A percentile compares a stretch with the other conserved stretches of the same genome.
Evolutionary conservation across 2,888 invertebrate species (phyloP).

Genomic region (Acleris sparsana): DNA sequence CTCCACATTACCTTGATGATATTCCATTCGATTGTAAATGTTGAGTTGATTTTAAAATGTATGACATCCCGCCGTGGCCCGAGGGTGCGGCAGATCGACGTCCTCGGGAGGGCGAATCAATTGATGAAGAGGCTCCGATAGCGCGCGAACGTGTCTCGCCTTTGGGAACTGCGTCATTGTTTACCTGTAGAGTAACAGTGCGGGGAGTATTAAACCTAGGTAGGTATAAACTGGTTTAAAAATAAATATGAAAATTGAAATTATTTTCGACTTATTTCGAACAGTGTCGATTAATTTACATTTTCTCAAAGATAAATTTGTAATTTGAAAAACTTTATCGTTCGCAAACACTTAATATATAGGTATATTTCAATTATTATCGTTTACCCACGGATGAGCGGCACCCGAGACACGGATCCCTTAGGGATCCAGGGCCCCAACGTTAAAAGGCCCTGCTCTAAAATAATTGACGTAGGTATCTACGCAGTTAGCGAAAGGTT

Average conservation of each 20-base stretch:
- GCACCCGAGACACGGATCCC: too few species aligned
- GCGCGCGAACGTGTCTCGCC: slow-evolving; percentile 70
- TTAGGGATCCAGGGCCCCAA: too few species aligned
- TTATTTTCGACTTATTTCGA: too few species aligned
- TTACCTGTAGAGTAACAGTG: slow-evolving; percentile 40
- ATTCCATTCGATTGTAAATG: background rate
- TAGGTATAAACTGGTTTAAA: background rate
- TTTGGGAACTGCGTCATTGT: slow-evolving; percentile 57
- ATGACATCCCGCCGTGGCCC: background rate
- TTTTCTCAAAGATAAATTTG: too few species aligned
- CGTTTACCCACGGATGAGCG: too few species aligned
- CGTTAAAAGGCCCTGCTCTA: background rate
- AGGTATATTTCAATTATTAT: too few species aligned
- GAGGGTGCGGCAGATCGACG: slow-evolving; percentile 34
- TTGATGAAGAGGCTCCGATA: slow-evolving; percentile 78
- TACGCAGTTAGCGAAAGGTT: slow-evolving; percentile 47
- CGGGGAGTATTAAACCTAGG: background rate
- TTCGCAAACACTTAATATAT: too few species aligned
- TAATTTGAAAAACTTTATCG: too few species aligned
- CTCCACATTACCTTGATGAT: background rate
- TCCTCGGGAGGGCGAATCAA: slow-evolving; percentile 61
- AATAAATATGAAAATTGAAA: background rate
- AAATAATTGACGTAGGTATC: background rate
- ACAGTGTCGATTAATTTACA: too few species aligned
- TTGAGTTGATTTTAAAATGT: slow-evolving; percentile 1